A percentile compares a stretch with the other conserved stretches of the same genome.
phyloP scores from a whole-genome alignment of 92 coral and sea anemone species.

The Heteractis magnifica region DNA sequence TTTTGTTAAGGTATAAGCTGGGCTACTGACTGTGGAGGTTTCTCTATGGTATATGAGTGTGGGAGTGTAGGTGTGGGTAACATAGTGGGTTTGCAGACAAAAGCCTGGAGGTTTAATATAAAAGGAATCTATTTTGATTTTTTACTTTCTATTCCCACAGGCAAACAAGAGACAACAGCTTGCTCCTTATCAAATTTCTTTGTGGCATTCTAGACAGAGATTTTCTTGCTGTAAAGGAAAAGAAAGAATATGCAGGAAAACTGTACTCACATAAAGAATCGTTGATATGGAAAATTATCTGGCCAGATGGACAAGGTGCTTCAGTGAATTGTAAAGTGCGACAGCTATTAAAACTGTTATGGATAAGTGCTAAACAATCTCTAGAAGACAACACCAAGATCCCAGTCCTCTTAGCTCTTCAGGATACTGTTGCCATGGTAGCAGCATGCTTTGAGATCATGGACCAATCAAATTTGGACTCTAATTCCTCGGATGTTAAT shows the following conservation, averaged over 20 bases:
- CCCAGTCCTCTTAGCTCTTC: conserved; percentile 50
- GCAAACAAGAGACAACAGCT: conserved; percentile 46
- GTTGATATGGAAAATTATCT: conserved; percentile 58
- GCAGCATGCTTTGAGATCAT: conserved; percentile 54
- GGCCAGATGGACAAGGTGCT: conserved; percentile 50
- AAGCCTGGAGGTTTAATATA: neutral
- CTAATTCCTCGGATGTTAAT: conserved; percentile 10
- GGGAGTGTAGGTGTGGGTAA: too few species aligned
- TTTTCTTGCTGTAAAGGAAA: conserved; percentile 34
- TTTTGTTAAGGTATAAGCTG: too few species aligned
- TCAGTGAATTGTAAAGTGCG: conserved; percentile 57
- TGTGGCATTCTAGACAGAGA: conserved; percentile 63
- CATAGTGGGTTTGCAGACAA: too few species aligned
- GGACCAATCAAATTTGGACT: conserved; percentile 41
- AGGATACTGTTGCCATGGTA: conserved; percentile 67
- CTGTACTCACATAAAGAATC: conserved; percentile 23
- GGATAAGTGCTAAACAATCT: conserved; percentile 52
- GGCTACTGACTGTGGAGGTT: too few species aligned
- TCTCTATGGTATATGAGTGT: too few species aligned
- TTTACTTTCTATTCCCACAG: conserved; percentile 24
- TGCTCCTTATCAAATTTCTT: conserved; percentile 59
- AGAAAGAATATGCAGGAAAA: conserved; percentile 2
- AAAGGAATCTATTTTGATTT: neutral
- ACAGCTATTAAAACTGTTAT: conserved; percentile 55
- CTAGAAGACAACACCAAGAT: conserved; percentile 34